Evolutionary conservation across 2,797 vertebrate species (phyloP).

Genomic region (Dryobates pubescens): DNA sequence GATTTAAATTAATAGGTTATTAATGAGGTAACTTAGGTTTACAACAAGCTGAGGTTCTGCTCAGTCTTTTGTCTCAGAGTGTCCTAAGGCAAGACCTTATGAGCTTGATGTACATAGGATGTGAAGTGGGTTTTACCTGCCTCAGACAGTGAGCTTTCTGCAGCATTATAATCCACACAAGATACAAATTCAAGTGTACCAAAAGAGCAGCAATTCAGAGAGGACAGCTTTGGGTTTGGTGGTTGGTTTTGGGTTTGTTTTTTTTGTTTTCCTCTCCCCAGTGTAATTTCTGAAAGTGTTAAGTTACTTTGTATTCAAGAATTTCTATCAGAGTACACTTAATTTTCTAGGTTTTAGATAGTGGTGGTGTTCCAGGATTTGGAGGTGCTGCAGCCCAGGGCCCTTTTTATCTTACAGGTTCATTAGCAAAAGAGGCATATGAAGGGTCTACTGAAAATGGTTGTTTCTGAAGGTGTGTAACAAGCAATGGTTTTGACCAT

Average conservation of each 20-base stretch:
- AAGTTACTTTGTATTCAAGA: not conserved
- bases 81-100: not conserved
- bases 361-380: not conserved
- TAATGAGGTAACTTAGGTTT: not conserved
- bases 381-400: not conserved
- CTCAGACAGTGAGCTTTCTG: not conserved
- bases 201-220: not conserved
- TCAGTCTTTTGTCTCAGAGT: not conserved
- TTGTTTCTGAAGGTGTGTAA: not conserved
- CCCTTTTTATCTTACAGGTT: not conserved
- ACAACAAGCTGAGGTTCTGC: not conserved
- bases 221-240: not conserved
- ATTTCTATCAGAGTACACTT: not conserved
- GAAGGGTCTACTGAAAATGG: not conserved
- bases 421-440: not conserved
- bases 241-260: too few species aligned
- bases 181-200: not conserved
- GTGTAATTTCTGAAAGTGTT: not conserved
- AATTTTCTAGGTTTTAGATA: not conserved
- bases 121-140: not conserved
- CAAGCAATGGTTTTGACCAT: not conserved
- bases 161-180: not conserved
- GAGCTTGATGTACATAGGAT: not conserved
- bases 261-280: not conserved
- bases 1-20: not conserved